Base-by-base conservation (phyloP, 1,140 invertebrate species). In the Neotoxoptera formosana region DNA sequence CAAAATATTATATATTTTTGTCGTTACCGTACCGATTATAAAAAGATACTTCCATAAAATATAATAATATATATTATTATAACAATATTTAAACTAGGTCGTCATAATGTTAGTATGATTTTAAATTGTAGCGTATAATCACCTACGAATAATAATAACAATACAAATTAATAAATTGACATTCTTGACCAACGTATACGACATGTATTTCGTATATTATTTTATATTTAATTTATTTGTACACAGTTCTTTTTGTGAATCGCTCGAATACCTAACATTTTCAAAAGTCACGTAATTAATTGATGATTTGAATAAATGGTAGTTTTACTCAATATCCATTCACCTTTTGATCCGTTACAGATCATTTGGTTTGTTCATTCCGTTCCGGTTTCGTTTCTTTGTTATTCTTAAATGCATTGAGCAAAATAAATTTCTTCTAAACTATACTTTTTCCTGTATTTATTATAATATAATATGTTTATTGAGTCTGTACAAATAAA, bases 401-500 rank as follows among this genome's bases (percentile, higher is more conserved):
- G 30, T 88, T 56, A 56, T 53, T 89, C 25, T 20, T 56, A 41
- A 90, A 67, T n/a, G n/a, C 17, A 36, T 21, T 7, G 25, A 7
- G 30, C 20, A n/a, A 14, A 45, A 45, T 30, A n/a, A 67, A 67
- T 6, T n/a, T 47, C 36, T 67, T 67, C 9, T 47, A 30, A 60
- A 7, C 36, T 36, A 30, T 34, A 47, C 30, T 30, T 83, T 92
- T 92, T 81, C 34, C 90, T 92, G 41, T 45, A 21, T 83, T 48
- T 76, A 83, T 81, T 23, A 3, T n/a, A 51, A 21, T 34, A 34
- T 36, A 34, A 30, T n/a, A 60, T 67, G 21, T 90, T 67, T 47
- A 45, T 30, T 47, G 48, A 86, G 25, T 56, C 48, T 51, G n/a
- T 93, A 45, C 2, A 86, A 93, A 86, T 93, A 45, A 93, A 93